Evolutionary conservation across 2,797 vertebrate genomes (phyloP).

Genomic region (Gallirallus australis): DNA sequence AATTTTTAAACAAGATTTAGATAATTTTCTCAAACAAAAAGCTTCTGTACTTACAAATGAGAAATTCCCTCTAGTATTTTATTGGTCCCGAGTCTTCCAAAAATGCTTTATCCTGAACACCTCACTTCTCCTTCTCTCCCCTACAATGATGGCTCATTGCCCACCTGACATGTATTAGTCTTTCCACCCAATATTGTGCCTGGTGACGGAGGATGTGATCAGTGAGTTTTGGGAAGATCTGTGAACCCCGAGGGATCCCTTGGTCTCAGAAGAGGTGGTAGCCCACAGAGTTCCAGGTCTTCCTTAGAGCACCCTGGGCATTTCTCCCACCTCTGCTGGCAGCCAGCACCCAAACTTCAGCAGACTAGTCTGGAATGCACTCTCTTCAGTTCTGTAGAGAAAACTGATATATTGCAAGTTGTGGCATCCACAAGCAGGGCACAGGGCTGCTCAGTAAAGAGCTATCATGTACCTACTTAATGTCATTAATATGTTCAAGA

Average conservation of each 20-base stretch:
- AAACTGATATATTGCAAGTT: rapidly evolving
- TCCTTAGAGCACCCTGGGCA: background rate
- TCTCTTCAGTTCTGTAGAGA: background rate
- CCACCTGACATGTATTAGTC: background rate
- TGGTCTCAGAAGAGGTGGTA: background rate
- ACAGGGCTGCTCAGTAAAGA: background rate
- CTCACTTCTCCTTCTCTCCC: background rate
- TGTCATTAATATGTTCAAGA: background rate
- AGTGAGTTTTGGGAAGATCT: background rate
- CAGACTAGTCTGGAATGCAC: background rate
- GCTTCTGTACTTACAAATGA: background rate
- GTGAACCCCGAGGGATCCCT: background rate
- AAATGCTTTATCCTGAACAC: background rate
- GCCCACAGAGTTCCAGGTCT: background rate
- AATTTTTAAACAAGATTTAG: background rate
- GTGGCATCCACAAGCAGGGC: background rate
- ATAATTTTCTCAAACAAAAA: background rate
- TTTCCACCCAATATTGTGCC: background rate
- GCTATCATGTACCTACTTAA: background rate
- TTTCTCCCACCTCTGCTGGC: background rate
- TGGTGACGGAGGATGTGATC: background rate
- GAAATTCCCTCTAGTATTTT: background rate
- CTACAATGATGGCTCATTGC: background rate
- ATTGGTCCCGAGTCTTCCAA: background rate
- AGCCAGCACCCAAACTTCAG: background rate